Evolutionary conservation across 2,888 invertebrate species (phyloP).

Genomic region (Agyllia agylla): DNA sequence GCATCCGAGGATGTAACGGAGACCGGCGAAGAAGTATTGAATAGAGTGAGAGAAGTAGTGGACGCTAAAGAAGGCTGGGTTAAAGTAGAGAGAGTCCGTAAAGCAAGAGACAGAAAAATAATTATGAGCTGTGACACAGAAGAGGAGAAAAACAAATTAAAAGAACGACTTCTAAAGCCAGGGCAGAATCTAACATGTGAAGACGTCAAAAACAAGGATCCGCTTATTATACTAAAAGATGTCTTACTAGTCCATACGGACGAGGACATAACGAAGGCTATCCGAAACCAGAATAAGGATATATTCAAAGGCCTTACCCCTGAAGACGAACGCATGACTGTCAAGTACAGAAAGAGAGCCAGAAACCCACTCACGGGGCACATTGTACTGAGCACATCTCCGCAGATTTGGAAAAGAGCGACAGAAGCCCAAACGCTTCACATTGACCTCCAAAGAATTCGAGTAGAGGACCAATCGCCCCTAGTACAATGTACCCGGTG

Average conservation of each 20-base stretch:
- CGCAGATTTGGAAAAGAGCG: not conserved
- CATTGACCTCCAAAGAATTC: conserved; percentile 20
- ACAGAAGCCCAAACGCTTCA: not conserved
- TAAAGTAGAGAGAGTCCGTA: no score
- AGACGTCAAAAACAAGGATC: not conserved
- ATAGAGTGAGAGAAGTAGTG: no score
- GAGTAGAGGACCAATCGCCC: conserved; percentile 27
- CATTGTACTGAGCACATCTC: not conserved
- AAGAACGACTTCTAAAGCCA: no score
- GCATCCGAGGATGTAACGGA: no score
- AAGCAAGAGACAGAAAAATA: no score
- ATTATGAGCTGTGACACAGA: no score
- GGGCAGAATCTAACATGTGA: no score
- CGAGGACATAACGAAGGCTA: not conserved
- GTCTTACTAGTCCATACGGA: not conserved
- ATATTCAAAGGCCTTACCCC: not conserved
- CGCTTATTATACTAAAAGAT: not conserved
- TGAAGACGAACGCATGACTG: not conserved
- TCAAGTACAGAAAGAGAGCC: conserved; percentile 3
- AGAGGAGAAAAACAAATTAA: no score
- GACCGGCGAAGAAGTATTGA: no score
- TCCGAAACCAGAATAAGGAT: conserved; percentile 23
- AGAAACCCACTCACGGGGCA: conserved; percentile 6
- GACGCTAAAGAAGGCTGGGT: no score
- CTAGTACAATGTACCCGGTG: conserved; percentile 31